Conservation (phyloP, 2,113 vertebrate species). For the Myodes glareolus region DNA sequence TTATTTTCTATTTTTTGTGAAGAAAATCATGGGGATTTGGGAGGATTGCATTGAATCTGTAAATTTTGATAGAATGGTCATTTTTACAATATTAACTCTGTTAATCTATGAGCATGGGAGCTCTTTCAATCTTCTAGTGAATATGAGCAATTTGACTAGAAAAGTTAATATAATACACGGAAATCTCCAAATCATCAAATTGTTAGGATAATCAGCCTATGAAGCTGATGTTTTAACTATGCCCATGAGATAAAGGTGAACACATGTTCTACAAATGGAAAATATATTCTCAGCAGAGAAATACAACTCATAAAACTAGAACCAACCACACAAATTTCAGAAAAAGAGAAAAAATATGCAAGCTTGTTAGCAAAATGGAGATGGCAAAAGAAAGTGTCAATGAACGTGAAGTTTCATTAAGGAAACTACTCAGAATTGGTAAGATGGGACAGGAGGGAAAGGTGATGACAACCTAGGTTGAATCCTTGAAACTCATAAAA, state of each 20-base stretch:
- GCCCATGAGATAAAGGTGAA: background rate
- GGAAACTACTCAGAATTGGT: background rate
- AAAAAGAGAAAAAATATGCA: background rate
- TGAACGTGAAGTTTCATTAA: background rate
- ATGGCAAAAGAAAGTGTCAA: background rate
- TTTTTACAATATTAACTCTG: background rate
- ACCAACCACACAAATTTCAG: background rate
- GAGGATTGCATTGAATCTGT: background rate
- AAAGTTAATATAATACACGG: background rate
- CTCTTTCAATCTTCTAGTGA: background rate
- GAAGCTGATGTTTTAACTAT: background rate
- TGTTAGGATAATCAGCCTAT: background rate
- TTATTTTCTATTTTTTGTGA: background rate
- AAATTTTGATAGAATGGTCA: background rate
- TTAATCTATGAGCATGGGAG: background rate
- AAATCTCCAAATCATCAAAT: background rate
- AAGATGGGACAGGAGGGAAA: background rate
- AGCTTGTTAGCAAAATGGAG: background rate
- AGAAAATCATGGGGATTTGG: background rate
- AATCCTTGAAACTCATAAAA: background rate
- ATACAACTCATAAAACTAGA: background rate
- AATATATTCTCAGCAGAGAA: background rate
- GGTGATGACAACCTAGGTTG: background rate
- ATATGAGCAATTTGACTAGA: background rate
- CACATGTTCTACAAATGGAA: background rate